Evolutionary conservation across 1,140 invertebrate genomes (phyloP), one percentile per base, ranked within the genome.

Genomic region (Meloidogyne floridensis): DNA sequence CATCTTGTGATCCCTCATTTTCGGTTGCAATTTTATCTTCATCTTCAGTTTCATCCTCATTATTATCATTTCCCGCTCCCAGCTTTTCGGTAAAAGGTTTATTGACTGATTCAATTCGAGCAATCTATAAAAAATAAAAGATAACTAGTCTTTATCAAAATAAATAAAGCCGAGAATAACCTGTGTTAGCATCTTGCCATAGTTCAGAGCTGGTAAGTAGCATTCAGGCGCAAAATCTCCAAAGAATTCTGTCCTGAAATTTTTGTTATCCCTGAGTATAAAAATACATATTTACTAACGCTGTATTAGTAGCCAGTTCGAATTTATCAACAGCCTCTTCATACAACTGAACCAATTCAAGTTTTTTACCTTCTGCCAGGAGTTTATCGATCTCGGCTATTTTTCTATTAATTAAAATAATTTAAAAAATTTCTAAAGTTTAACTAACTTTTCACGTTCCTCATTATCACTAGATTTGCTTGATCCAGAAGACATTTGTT

Each of bases 211-310:
- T n/a, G 80, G 81, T 69, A 69, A 53, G 53, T 56, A 82, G 6
- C 75, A 82, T 72, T 82, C 53, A 32, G 77, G 56, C 4, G 81
- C 76, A 65, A 82, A 82, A 32, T 72, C 18, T 9, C 81, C 81
- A 71, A 73, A 82, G 15, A 82, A 72, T 13, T 80, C 73, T 32
- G 74, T 59, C 2, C 81, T 82, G 15, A 75, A 80, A 47, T 47
- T 15, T 7, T 4, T 18, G 32, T 32, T 32, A 32, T 32, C 32
- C 32, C 32, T 4, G 5, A 72, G 3, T 15, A 72, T 42, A 15
- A 43, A 42, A 43, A 9, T 43, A 32, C 32, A 32, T 32, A 32
- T 32, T 32, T 32, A 42, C 81, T 13, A 72, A 82, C 81, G 81
- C 20, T 59, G 54, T 42, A 47, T 83, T 70, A 51, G 59, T 69